Base-by-base conservation (phyloP, 2,113 vertebrate species). In the Toxotes chatareus region DNA sequence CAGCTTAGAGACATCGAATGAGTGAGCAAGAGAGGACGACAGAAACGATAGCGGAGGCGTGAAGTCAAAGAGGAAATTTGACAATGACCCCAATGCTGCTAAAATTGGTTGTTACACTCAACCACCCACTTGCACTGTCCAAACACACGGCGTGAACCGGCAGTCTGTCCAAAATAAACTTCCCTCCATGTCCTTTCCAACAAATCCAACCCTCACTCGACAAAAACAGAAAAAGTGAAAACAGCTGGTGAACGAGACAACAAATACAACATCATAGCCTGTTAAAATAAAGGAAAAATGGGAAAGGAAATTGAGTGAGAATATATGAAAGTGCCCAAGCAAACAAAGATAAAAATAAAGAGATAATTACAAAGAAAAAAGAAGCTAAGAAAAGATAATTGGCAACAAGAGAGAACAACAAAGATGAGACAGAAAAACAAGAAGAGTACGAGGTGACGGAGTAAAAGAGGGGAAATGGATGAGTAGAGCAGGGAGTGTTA, bases 101-200 rank as follows among this genome's bases (percentile, higher is more conserved):
- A 89, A 95, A 94, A 92, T 75, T 83, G 90, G 66, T 89, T 31
- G 53, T 86, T 66, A 80, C 59, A 34, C 78, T 31, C 61, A 87
- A 68, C 68, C 83, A 51, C 82, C 82, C 87, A 91, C 83, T 88
- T 61, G 56, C 62, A 66, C 85, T 90, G 79, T 84, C 76, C 79
- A 92, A 89, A 91, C 73, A 85, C 46, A 83, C 36, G 62, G 27
- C 71, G 16, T 51, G 38, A n/a, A 73, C 56, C 2, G 38, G 55
- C 51, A 65, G 66, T 65, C 57, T 10, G 19, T 64, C 67, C 72
- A 84, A 81, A 84, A 76, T 82, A 83, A 83, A 70, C 73, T 47
- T 47, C 66, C 65, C 59, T 23, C 19, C 42, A 2, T 75, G 62
- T 72, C 40, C 67, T 32, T 59, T 78, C 59, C 69, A 70, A 82